Evolutionary conservation across 2,797 vertebrate species (phyloP).

Genomic region (Yasuhikotakia modesta): DNA sequence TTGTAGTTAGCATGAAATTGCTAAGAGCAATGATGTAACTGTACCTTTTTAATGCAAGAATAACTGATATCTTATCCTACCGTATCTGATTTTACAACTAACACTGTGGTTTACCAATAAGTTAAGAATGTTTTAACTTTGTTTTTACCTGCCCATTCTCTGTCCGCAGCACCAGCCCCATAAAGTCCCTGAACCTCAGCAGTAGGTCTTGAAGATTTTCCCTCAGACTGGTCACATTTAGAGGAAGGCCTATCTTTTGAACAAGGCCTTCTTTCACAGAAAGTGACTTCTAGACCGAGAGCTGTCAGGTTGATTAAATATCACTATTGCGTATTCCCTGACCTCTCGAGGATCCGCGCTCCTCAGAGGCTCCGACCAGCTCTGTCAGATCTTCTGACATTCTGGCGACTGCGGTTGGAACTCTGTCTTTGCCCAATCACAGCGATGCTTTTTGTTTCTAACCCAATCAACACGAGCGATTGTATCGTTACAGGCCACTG

Average conservation of each 20-base stretch:
- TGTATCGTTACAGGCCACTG: conserved; percentile 69
- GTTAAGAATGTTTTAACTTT: no score
- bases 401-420: conserved; percentile 57
- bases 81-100: conserved; percentile 1
- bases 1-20: no score
- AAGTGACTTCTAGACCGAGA: conserved; percentile 21
- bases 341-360: conserved; percentile 37
- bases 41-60: background rate
- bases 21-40: no score
- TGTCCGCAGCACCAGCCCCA: conserved; percentile 6
- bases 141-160: conserved; percentile 21
- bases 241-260: conserved; percentile 23
- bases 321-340: conserved; percentile 35
- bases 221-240: conserved; percentile 21
- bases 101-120: background rate
- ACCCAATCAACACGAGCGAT: conserved; percentile 71
- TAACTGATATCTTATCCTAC: background rate
- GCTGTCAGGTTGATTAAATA: conserved; percentile 56
- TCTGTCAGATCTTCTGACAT: conserved; percentile 58
- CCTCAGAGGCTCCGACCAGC: conserved; percentile 29
- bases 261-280: conserved; percentile 25
- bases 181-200: conserved; percentile 24
- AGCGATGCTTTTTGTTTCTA: conserved; percentile 30
- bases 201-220: conserved; percentile 26
- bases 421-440: conserved; percentile 61